Evolutionary conservation across 2,113 vertebrate species (phyloP).

Genomic region (Ceyx cyanopectus): DNA sequence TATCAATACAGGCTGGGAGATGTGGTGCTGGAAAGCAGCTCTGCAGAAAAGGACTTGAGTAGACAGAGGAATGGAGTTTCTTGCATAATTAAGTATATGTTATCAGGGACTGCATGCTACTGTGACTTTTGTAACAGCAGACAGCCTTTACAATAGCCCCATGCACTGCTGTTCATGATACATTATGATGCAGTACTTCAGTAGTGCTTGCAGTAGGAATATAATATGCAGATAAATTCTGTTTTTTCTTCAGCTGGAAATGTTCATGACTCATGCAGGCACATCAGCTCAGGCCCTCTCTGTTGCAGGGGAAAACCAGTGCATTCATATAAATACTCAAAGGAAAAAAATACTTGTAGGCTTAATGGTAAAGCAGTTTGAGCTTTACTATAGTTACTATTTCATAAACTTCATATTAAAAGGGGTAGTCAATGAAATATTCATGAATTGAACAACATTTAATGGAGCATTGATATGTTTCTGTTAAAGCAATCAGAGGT

Average conservation of each 20-base stretch:
- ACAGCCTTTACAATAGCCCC: background rate
- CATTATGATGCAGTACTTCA: background rate
- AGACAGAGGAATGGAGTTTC: background rate
- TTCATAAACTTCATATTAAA: background rate
- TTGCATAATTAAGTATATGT: background rate
- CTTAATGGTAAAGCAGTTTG: background rate
- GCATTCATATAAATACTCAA: background rate
- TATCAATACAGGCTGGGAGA: no score
- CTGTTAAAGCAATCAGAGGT: background rate
- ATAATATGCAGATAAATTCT: background rate
- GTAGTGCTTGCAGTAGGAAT: background rate
- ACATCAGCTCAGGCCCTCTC: background rate
- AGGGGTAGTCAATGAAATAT: background rate
- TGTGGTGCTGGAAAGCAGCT: no score
- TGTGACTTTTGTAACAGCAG: background rate
- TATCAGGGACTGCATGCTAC: background rate
- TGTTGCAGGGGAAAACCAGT: background rate
- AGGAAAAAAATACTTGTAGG: background rate
- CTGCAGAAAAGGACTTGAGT: background rate
- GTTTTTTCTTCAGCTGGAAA: background rate
- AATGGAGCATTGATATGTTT: background rate
- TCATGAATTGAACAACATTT: background rate
- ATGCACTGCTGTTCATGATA: background rate
- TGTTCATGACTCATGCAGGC: background rate
- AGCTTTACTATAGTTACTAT: background rate